Evolutionary conservation across 2,797 vertebrate genomes (phyloP), one percentile per base, ranked within the genome.

Genomic region (Crax fasciolata): DNA sequence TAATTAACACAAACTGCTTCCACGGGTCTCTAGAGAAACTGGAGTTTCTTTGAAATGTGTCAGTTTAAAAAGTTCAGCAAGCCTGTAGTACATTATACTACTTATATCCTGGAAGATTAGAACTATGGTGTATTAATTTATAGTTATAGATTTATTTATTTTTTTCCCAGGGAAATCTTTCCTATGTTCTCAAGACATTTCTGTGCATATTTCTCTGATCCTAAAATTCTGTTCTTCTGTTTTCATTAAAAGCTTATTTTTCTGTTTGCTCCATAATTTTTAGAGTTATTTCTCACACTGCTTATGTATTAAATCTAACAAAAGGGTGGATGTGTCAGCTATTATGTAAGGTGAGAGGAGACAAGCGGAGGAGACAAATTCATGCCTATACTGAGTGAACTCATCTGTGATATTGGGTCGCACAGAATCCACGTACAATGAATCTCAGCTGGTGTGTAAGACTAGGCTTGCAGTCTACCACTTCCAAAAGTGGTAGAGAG

Each of bases 1-100:
- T 95, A 92, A 91, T 94, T 93, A 92, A 57, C 78, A 65, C 24
- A 55, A 87, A 28, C 68, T 93, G 24, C 76, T 93, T 87, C 65
- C n/a, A 23, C 28, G 14, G 27, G 61, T 94, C 65, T 87, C n/a
- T 44, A 44, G 86, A 93, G 92, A 93, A 93, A 84, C 58, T 85
- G 51, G 61, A 78, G 55, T 63, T 92, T 89, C 72, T 90, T 91
- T 87, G 82, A 89, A 92, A 58, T 83, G 2, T 90, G 24, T 76
- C 61, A 66, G 54, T 78, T 74, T 93, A 14, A 87, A 95, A 93
- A 73, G 54, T 90, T 27, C 43, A 87, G 44, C 72, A 91, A 78
- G 41, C 51, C 76, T 84, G 15, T 73, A 41, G 14, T 83, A n/a
- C 8, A 9, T 58, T 55, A n/a, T 35, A 63, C 27, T 11, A 15